A percentile compares a stretch with the other conserved stretches of the same genome.
phyloP scores from a whole-genome alignment of 2,888 invertebrate genomes.

The Cantharis rustica region DNA sequence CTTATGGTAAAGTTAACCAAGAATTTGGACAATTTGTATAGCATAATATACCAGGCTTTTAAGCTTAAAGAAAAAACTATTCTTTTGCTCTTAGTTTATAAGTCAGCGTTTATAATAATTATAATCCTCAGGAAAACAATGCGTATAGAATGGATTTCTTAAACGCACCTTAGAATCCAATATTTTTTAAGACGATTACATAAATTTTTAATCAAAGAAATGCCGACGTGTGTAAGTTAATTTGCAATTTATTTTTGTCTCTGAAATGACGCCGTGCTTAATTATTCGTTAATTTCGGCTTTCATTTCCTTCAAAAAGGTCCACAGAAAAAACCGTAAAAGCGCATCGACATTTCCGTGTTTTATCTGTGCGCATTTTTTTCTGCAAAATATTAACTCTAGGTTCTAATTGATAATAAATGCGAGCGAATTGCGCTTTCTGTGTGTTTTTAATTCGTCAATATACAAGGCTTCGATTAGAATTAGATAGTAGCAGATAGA shows the following conservation, averaged over 20 bases:
- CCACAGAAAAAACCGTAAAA: not conserved
- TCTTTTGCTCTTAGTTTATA: not conserved
- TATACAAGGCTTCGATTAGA: no score
- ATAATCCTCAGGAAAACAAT: not conserved
- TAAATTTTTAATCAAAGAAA: not conserved
- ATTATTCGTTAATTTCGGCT: not conserved
- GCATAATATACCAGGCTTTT: not conserved
- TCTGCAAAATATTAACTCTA: no score
- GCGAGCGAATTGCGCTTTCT: no score
- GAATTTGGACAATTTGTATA: not conserved
- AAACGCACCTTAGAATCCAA: not conserved
- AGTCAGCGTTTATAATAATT: not conserved
- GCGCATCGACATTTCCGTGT: not conserved
- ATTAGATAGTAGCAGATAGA: no score
- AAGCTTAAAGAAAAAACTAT: not conserved
- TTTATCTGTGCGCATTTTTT: no score
- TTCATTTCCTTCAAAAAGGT: not conserved
- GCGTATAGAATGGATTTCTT: not conserved
- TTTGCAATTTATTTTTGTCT: not conserved
- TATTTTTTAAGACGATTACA: not conserved
- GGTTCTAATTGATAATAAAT: no score
- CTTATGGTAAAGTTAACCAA: not conserved
- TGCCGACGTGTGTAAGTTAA: not conserved
- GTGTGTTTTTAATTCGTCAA: no score
- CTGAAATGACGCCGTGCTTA: not conserved